These are phyloP conservation scores for Archips xylosteana DNA, from an alignment of 2,888 invertebrate species.

Conservation along the genomic window DNA sequence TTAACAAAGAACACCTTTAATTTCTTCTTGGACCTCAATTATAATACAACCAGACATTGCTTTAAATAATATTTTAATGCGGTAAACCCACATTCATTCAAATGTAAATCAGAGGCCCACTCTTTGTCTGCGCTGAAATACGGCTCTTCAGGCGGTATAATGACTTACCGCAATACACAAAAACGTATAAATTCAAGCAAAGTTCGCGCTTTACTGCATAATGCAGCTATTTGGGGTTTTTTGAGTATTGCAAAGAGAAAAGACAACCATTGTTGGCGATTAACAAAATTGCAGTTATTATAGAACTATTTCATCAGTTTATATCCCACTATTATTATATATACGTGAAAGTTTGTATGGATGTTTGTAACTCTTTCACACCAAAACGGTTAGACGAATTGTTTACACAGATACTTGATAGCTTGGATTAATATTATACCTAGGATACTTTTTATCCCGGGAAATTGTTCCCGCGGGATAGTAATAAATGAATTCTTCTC, in stretches of 20 bases:
- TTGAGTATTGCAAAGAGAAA: neutral
- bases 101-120: constrained; percentile 60
- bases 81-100: constrained; percentile 60
- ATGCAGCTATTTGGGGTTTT: neutral
- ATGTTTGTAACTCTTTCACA: too few relatives aligned
- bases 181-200: neutral
- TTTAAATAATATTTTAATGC: constrained; percentile 65
- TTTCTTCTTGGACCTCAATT: neutral
- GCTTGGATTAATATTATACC: too few relatives aligned
- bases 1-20: neutral
- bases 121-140: constrained; percentile 60
- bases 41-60: neutral
- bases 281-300: neutral
- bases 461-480: too few relatives aligned
- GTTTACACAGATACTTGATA: too few relatives aligned
- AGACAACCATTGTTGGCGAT: neutral
- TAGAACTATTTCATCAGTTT: too few relatives aligned
- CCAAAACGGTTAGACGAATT: too few relatives aligned
- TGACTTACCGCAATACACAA: constrained; percentile 14
- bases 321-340: too few relatives aligned
- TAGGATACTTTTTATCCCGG: too few relatives aligned
- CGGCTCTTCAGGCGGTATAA: constrained; percentile 48
- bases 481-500: too few relatives aligned
- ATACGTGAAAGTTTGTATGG: too few relatives aligned
- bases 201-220: neutral